Evolutionary conservation across 2,888 invertebrate genomes (phyloP), one percentile per base, ranked within the genome.

Genomic region (Lasioglossum calceatum): DNA sequence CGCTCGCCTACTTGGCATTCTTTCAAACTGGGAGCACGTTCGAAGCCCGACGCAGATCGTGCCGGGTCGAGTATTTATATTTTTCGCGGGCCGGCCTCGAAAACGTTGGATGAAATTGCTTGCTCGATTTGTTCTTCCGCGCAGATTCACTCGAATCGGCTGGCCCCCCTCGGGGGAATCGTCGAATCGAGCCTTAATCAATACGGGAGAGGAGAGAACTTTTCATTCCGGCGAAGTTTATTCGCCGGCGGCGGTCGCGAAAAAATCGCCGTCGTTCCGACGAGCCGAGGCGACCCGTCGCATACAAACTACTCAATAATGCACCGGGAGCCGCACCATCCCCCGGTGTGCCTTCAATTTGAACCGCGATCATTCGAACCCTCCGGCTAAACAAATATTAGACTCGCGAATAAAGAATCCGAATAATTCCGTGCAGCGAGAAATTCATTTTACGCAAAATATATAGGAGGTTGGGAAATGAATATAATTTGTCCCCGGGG

Each of bases 101-200:
- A 71, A 54, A 61, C 36, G 50, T 50, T 54, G 47, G 71, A 42
- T 10, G 42, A 82, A 76, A 82, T 84, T 64, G 72, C 75, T 64
- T 47, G 77, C 39, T 54, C 82, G 82, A 77, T 82, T 72, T 76
- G 36, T 77, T 84, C 50, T 54, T 82, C 82, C 82, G 72, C 77
- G 27, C 44, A 50, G 64, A 50, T 84, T 73, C 82, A 36, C 77
- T 67, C 64, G 72, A 67, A 76, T 84, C 76, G 58, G 47, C 16
- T 71, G 36, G 1, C 61, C 19, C n/a, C 42, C n/a, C 16, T n/a
- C 0, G 42, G 44, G 42, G 23, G 61, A 47, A 82, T 74, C 14
- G 67, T 36, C 10, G 32, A 81, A 44, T 72, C 76, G 71, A 50
- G 42, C 47, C 19, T 75, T 50, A 36, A 64, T 32, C 32, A 50